Base-by-base conservation (phyloP, 2,797 vertebrate species). In the Trachurus trachurus region DNA sequence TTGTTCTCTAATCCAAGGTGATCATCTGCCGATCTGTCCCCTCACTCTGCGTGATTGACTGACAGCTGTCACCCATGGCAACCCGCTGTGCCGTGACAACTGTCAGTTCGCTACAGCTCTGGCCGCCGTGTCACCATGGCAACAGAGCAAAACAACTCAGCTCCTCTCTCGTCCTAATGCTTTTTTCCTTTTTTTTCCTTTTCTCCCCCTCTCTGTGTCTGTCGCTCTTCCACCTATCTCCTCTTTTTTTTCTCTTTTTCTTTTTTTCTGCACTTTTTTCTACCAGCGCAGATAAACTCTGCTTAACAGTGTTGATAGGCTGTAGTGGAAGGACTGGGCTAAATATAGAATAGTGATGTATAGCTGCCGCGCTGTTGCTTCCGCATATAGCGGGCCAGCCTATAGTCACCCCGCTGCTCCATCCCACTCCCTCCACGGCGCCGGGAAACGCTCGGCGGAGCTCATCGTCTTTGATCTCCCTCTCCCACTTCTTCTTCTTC, bases 41-140 rank as follows among this genome's bases (percentile, higher is more conserved):
- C 80, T 88, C 92, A 83, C 85, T 93, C 89, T 68, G 72, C 67
- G 42, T 75, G 91, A 92, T 89, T 93, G 93, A 94, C 92, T 90
- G 92, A 92, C 93, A 94, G 94, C 92, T 93, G 93, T 94, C 93
- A 91, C 91, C 91, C 87, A 54, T 74, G 87, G 91, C 91, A 75
- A 88, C 88, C 81, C 45, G 75, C 88, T 29, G 94, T 39, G 76
- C 89, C 66, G 66, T 72, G 89, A 92, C 89, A 88, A 91, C 88
- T 92, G 93, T 93, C 93, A 88, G 74, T 42, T 82, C 59, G 19
- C 81, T 34, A 29, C 89, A 65, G 78, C 87, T 82, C 85, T 21
- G 40, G 73, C 58, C 56, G 37, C 62, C 2, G 40, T 53, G 85
- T 92, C 86, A 11, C 92, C 93, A 93, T 92, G 86, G 91, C 89